Base-by-base conservation (phyloP, 2,797 vertebrate species). In the Takifugu ocellatus region DNA sequence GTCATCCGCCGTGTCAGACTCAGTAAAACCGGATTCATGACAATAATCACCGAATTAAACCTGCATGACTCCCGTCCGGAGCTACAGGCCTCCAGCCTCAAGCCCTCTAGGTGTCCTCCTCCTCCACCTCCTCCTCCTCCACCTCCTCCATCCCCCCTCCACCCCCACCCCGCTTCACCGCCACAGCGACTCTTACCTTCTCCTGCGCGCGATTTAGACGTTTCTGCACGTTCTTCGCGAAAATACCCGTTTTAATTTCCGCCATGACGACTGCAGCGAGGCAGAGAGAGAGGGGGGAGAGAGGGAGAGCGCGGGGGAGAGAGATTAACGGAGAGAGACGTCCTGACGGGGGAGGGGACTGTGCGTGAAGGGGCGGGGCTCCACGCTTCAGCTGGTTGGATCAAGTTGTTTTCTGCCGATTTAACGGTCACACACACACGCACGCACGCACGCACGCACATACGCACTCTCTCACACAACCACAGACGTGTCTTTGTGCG, bases 221-320 rank as follows among this genome's bases (percentile, higher is more conserved):
- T 68, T 98, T 98, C 87, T 98, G 95, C 24, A 98, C 96, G 78
- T 98, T 98, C 87, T 98, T 98, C 54, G 96, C 96, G 80, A 98
- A 98, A 74, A 97, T 89, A 77, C 96, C 96, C 7, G 94, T 93
- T 85, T 97, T 98, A 75, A 98, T 96, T 88, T 97, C 96, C 77
- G 96, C 95, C 96, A 97, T 97, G 91, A 91, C 64, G 72, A 66
- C 68, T 68, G 73, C 74, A 73, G 83, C 75, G 69, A 70, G 51
- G 75, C 70, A 58, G 70, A 45, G 68, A 74, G 72, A 66, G 46
- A 15, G 39, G 33, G 50, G 26, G 50, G 67, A 29, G 36, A 11
- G 31, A 33, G 31, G 8, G 31, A 9, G 31, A 9, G 31, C 68
- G 51, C 74, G 71, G 56, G 70, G 36, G 68, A 73, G 72, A 6